Evolutionary conservation across 2,888 invertebrate species (phyloP).

Genomic region (Caenorhabditis uteleia): DNA sequence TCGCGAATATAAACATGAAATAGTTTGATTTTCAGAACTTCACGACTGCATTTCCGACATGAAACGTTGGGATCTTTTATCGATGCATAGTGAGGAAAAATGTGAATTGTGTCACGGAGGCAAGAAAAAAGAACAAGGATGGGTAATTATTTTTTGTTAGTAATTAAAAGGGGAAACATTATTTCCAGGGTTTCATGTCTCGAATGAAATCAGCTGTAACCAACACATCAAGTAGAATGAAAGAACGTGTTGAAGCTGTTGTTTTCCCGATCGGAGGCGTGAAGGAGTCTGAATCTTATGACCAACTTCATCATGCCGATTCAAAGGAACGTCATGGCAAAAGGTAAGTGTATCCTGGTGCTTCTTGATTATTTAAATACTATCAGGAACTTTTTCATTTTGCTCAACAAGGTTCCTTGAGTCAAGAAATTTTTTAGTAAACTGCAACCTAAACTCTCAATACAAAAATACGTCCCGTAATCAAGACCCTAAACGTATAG

Average conservation of each 20-base stretch:
- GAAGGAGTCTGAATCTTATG: neutral
- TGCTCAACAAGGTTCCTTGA: no score
- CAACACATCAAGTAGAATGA: conserved; percentile 30
- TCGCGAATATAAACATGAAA: neutral
- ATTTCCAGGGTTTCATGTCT: conserved; percentile 29
- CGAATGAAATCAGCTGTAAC: conserved; percentile 26
- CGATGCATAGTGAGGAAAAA: conserved; percentile 26
- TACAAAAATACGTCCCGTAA: no score
- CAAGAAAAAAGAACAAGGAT: conserved; percentile 14
- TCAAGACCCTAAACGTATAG: no score
- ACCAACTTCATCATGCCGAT: conserved; percentile 77
- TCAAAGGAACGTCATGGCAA: conserved; percentile 83
- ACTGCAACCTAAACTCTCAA: no score
- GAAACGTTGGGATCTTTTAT: conserved; percentile 23
- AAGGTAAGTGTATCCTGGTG: no score
- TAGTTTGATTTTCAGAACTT: conserved; percentile 18
- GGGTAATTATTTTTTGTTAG: conserved; percentile 29
- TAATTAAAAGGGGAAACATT: neutral
- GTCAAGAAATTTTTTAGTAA: no score
- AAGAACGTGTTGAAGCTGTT: conserved; percentile 32
- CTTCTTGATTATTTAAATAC: no score
- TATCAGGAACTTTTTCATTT: neutral
- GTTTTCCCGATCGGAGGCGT: conserved; percentile 20
- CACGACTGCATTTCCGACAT: conserved; percentile 14
- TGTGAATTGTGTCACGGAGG: conserved; percentile 19